These are phyloP conservation scores for Tigriopus californicus DNA, from an alignment of 2,888 invertebrate genomes.

Conservation along the genomic window DNA sequence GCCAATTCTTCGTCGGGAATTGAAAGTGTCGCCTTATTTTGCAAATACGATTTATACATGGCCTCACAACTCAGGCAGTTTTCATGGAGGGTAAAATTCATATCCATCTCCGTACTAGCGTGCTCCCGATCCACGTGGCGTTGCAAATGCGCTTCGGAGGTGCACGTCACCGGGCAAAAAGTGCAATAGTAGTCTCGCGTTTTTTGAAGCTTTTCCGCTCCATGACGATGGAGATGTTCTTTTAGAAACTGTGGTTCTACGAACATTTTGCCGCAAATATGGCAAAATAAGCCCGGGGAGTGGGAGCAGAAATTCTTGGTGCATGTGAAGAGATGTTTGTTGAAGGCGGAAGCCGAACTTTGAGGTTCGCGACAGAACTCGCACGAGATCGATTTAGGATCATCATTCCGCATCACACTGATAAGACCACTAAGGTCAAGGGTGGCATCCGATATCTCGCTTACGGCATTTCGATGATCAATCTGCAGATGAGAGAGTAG, in stretches of 20 bases:
- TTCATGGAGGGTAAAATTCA: not conserved
- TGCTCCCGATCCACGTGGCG: not conserved
- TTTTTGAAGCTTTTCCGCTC: not conserved
- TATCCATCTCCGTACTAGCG: not conserved
- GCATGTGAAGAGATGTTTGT: not conserved
- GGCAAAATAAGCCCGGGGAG: not conserved
- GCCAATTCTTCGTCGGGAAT: not conserved
- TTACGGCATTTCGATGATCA: not conserved
- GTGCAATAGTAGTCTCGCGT: not conserved
- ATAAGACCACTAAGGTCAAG: not conserved
- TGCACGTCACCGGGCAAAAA: not conserved
- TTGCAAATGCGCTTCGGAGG: not conserved
- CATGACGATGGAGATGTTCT: not conserved
- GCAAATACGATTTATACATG: not conserved
- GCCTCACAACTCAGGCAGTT: not conserved
- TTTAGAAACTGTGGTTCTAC: not conserved
- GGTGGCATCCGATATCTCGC: not conserved
- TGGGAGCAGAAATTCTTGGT: not conserved
- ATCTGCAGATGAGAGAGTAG: not conserved
- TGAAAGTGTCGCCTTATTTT: not conserved
- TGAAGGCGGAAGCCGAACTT: not conserved
- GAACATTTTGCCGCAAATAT: conserved; percentile 3
- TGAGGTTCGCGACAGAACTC: not conserved
- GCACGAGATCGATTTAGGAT: not conserved
- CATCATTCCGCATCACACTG: not conserved